These are phyloP conservation scores for Prorops nasuta DNA, from an alignment of 1,140 invertebrate species.

Conservation along the genomic window DNA sequence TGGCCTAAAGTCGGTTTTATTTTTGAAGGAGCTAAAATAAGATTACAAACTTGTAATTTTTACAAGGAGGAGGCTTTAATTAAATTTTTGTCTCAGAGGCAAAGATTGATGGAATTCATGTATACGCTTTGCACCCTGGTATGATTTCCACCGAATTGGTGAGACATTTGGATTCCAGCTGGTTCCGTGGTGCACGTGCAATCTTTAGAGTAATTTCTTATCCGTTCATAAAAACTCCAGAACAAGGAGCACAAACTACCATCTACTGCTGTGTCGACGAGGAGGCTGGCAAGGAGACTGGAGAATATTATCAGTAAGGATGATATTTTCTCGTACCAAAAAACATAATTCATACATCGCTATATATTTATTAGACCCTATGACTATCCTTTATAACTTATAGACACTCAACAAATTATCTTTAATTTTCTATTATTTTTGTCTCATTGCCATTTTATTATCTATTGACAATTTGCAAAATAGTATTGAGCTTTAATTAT, in stretches of 20 bases:
- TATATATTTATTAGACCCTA: neutral
- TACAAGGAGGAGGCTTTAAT: constrained; percentile 9
- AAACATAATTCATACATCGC: constrained; percentile 3
- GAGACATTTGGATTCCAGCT: neutral
- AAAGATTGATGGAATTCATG: neutral
- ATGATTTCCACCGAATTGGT: neutral
- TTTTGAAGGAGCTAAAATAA: neutral
- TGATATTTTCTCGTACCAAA: neutral
- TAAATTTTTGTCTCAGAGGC: constrained; percentile 6
- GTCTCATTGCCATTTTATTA: too few species aligned
- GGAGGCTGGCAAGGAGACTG: neutral
- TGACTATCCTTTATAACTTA: neutral
- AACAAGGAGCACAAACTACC: neutral
- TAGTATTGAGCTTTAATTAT: constrained; percentile 3
- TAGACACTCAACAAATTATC: neutral
- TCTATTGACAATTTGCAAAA: neutral
- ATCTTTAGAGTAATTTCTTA: neutral
- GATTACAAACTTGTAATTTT: neutral
- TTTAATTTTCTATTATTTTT: neutral
- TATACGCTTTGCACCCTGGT: constrained; percentile 4
- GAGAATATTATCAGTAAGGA: neutral
- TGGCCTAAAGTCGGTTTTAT: neutral
- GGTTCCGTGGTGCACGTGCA: constrained; percentile 2
- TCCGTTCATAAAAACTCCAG: neutral
- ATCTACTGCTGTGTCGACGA: neutral